Conservation (phyloP, 2,113 vertebrate genomes). For the Chiloscyllium plagiosum region DNA sequence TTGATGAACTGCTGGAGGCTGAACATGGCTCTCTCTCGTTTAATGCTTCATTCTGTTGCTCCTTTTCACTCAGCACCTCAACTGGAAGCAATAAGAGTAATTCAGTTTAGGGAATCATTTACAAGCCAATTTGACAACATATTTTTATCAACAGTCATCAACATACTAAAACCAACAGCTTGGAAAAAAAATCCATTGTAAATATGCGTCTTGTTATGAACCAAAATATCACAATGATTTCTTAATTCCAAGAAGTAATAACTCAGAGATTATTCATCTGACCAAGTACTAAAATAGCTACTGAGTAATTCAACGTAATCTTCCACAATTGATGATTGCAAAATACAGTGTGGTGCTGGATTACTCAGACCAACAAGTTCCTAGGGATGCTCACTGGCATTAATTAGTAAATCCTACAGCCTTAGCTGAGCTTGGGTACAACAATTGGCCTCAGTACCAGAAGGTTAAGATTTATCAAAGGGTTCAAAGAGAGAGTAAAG, state of each 20-base stretch:
- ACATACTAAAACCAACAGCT: background rate
- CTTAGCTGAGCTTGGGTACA: background rate
- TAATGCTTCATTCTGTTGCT: constrained; percentile 40
- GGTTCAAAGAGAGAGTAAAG: background rate
- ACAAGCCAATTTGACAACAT: background rate
- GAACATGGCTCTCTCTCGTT: constrained; percentile 40
- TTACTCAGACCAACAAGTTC: background rate
- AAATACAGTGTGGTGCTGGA: background rate
- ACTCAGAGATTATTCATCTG: background rate
- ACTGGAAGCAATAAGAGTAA: constrained; percentile 24
- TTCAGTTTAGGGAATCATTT: constrained; percentile 7
- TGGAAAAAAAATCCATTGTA: background rate
- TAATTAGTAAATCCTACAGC: background rate
- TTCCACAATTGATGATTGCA: background rate
- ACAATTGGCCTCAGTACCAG: background rate
- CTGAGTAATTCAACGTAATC: background rate
- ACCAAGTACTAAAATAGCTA: background rate
- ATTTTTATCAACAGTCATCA: background rate
- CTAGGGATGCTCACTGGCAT: background rate
- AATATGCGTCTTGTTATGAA: background rate
- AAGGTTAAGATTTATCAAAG: background rate
- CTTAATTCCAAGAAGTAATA: background rate
- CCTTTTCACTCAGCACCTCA: constrained; percentile 41
- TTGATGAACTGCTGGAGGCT: constrained; percentile 40
- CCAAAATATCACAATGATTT: background rate